phyloP scores from a whole-genome alignment of 2,113 vertebrate genomes.

The Chaetodon auriga region DNA sequence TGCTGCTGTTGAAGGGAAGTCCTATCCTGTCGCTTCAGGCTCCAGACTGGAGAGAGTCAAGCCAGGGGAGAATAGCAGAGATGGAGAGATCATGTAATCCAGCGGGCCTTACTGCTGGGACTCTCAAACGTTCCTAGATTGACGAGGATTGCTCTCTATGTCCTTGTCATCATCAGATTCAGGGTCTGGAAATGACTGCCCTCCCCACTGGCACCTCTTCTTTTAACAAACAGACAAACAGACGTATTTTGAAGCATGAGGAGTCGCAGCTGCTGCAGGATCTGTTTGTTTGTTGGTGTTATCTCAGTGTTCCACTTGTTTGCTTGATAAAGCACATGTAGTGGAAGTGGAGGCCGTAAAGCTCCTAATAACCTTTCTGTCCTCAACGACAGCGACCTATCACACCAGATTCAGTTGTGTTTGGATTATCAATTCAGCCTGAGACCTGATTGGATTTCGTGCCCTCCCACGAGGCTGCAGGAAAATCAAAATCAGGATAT shows the following conservation, averaged over 20 bases:
- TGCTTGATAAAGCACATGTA: neutral
- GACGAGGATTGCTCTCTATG: constrained; percentile 52
- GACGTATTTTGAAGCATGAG: constrained; percentile 22
- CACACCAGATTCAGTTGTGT: neutral
- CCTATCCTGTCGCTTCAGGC: constrained; percentile 25
- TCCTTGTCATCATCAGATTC: constrained; percentile 56
- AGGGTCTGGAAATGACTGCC: constrained; percentile 17
- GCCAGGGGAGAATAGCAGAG: constrained; percentile 39
- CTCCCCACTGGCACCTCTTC: neutral
- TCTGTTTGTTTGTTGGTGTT: constrained; percentile 10
- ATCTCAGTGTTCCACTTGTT: neutral
- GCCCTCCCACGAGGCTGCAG: too few species aligned
- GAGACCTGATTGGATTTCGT: too few species aligned
- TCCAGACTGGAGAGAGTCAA: constrained; percentile 23
- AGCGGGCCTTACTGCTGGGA: constrained; percentile 10
- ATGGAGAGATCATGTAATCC: constrained; percentile 59
- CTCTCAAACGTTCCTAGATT: constrained; percentile 28
- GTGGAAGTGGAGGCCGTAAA: neutral
- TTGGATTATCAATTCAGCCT: neutral
- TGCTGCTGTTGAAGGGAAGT: neutral
- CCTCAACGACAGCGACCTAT: neutral
- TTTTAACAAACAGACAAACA: constrained; percentile 46
- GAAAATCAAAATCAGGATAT: too few species aligned
- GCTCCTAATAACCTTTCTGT: neutral
- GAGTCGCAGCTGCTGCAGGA: constrained; percentile 30